A percentile compares a stretch with the other conserved stretches of the same genome.
Conservation (phyloP, 2,888 invertebrate species). For the Athalia cordata region DNA sequence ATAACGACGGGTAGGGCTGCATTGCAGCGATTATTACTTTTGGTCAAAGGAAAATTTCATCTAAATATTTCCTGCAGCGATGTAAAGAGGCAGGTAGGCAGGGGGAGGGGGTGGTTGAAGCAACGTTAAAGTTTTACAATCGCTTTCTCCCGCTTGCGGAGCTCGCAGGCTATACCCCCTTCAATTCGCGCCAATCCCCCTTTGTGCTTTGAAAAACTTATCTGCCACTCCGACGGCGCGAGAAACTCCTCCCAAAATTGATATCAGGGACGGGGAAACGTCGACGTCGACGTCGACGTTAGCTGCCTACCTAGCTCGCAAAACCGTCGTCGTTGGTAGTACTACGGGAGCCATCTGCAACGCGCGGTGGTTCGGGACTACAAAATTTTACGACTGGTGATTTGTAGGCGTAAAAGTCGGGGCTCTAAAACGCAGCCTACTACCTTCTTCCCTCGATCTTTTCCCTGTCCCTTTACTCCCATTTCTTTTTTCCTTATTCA, state of each 20-base stretch:
- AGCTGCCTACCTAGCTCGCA: too few relatives aligned
- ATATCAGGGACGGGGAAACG: conserved; percentile 25
- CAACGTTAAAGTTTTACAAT: conserved; percentile 33
- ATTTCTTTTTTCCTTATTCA: neutral
- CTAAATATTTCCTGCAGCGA: neutral
- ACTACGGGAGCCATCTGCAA: conserved; percentile 47
- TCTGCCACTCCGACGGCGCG: conserved; percentile 23
- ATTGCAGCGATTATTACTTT: neutral
- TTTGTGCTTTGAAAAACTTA: conserved; percentile 41
- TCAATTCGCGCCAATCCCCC: conserved; percentile 30
- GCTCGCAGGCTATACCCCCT: conserved; percentile 4
- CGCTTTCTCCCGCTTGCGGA: neutral
- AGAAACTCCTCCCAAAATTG: conserved; percentile 42
- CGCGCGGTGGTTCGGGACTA: conserved; percentile 47
- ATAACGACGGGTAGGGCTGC: neutral
- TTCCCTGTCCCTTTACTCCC: neutral
- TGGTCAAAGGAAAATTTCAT: conserved; percentile 9
- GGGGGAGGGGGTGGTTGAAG: conserved; percentile 16
- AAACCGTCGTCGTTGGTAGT: conserved; percentile 13
- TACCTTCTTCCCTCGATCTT: neutral
- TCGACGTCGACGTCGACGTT: too few relatives aligned
- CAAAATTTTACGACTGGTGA: conserved; percentile 52
- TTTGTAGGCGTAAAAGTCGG: conserved; percentile 52
- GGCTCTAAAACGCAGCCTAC: conserved; percentile 36
- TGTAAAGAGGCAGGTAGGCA: neutral